Evolutionary conservation across 2,113 vertebrate species (phyloP), one percentile per base, ranked within the genome.

Genomic region (Lichenostomus cassidix): DNA sequence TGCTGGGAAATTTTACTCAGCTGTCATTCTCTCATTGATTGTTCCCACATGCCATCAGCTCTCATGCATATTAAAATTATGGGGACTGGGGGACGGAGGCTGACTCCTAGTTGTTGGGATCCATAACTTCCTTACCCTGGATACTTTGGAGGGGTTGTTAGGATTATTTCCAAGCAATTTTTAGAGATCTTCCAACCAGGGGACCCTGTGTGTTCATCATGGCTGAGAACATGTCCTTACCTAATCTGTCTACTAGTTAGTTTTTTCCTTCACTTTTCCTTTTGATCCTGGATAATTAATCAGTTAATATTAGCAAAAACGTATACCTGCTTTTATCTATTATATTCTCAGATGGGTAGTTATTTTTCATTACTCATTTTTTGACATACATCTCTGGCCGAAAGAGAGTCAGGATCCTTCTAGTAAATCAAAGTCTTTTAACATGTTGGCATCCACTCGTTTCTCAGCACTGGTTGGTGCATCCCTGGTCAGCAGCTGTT

Each of bases 11-110:
- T 83, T 62, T 83, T 83, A 39, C 81, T 95, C 82, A 60, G 74
- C 84, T 94, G 41, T 85, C 87, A 75, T 92, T 95, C 84, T 87
- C 84, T 95, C 85, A 82, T 29, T 93, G 70, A 56, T 91, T 94
- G 37, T 71, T 91, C 70, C 62, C 87, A 89, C 75, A 62, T 93
- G 87, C 90, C 53, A 64, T 94, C 74, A 76, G 56, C 53, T 79
- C 28, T 94, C 67, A 79, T 79, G 65, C 31, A 23, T 92, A 78
- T 81, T 77, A 87, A 94, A 90, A 77, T 77, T 74, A 70, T 27
- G 47, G 60, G 46, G 69, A 90, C 12, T 64, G 39, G 44, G 81
- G 44, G 20, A 94, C 7, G 4, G 41, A 73, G 24, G 22, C n/a
- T 60, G 47, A 31, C 11, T 82, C 62, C 75, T 46, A 59, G 22